These are phyloP conservation scores for Peucedramus taeniatus DNA, from an alignment of 2,113 vertebrate genomes.

Conservation along the genomic window DNA sequence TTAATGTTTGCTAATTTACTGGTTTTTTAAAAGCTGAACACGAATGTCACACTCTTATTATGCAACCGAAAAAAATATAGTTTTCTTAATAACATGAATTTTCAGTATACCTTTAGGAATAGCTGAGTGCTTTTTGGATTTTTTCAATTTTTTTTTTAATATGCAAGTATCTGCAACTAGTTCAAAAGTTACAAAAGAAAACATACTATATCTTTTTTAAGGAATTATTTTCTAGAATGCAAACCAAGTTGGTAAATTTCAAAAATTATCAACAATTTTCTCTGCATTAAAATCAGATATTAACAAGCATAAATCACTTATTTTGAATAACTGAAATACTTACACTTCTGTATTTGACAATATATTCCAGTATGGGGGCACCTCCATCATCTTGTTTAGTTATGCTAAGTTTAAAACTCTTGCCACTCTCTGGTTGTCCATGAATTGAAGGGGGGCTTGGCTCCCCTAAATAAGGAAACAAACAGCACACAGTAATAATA, in stretches of 20 bases:
- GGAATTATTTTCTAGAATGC: not conserved
- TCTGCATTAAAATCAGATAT: not conserved
- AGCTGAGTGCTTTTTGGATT: not conserved
- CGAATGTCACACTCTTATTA: fast-evolving
- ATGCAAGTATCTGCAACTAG: not conserved
- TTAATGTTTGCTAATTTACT: not conserved
- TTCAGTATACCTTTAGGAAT: not conserved
- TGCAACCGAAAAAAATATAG: not conserved
- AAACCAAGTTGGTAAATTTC: not conserved
- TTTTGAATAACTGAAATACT: constrained; percentile 60
- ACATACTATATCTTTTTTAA: fast-evolving
- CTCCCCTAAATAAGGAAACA: constrained; percentile 77
- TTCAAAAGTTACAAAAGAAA: not conserved
- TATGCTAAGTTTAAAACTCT: constrained; percentile 91
- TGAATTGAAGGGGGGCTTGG: constrained; percentile 95
- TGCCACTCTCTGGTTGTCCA: constrained; percentile 90
- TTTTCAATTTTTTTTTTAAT: not conserved
- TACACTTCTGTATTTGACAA: constrained; percentile 96
- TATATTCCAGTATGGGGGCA: constrained; percentile 95
- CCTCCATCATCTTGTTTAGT: constrained; percentile 97
- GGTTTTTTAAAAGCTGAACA: not conserved
- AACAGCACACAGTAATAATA: not conserved
- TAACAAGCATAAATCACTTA: not conserved
- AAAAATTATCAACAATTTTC: not conserved
- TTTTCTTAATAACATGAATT: not conserved